Percentiles rank a stretch among this genome's conserved stretches.
Conservation (phyloP, 1,140 invertebrate species). For the Micrasema longulum region DNA sequence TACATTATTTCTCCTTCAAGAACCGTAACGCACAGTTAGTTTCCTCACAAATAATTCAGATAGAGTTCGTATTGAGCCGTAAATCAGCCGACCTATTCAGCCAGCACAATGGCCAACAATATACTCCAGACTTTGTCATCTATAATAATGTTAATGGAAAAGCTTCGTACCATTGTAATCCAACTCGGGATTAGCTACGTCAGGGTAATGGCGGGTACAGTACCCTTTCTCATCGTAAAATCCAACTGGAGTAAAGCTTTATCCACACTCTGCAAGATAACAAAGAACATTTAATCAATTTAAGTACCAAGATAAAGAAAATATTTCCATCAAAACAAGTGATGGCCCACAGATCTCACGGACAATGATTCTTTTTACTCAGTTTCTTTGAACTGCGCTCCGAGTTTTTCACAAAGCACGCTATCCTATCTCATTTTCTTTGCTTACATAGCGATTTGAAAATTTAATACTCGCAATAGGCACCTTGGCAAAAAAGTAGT, state of each 20-base stretch:
- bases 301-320: too few species aligned
- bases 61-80: conserved; percentile 18
- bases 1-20: too few species aligned
- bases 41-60: conserved; percentile 11
- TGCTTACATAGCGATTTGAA: too few species aligned
- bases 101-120: conserved; percentile 16
- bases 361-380: too few species aligned
- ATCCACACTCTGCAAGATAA: neutral
- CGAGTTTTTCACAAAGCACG: too few species aligned
- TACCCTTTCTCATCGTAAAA: conserved; percentile 41
- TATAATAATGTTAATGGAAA: conserved; percentile 40
- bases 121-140: conserved; percentile 34
- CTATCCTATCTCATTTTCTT: too few species aligned
- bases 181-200: conserved; percentile 29
- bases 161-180: conserved; percentile 35
- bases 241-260: conserved; percentile 17
- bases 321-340: too few species aligned
- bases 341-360: too few species aligned
- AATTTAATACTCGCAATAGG: too few species aligned
- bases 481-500: too few species aligned
- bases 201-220: conserved; percentile 21
- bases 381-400: too few species aligned
- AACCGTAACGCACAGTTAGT: neutral
- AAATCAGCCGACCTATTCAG: conserved; percentile 26
- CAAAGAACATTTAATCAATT: neutral